Evolutionary conservation across 2,888 invertebrate species (phyloP), one percentile per base, ranked within the genome.

Genomic region (Boloria euphrosyne): DNA sequence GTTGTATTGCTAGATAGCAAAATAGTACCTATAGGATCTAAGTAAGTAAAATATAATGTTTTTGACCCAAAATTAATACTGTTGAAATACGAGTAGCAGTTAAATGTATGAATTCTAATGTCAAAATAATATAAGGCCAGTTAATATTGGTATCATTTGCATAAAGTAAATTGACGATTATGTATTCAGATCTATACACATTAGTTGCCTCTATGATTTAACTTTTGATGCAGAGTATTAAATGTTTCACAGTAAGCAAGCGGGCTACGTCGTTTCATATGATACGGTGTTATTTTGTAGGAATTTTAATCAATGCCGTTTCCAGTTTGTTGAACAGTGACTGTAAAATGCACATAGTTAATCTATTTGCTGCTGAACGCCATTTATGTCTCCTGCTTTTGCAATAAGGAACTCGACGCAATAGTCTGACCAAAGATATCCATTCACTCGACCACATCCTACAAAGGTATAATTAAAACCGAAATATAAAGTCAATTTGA

Each of bases 351-450:
- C 59, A 71, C 69, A 67, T 73, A 71, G 52, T 66, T 68, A 69
- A 71, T 71, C 65, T 67, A 69, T 65, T 65, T 63, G 68, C 58
- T 60, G 71, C 74, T 74, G 77, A 73, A 73, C 74, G 70, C 82
- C 81, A 80, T 83, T 83, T 84, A 82, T 61, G 78, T 78, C 78
- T 65, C 68, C 74, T 70, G 71, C 74, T 82, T 80, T 73, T 73
- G 83, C 80, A 84, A 83, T 78, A 79, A 77, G 79, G 79, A 82
- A 83, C 78, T 74, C 68, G 71, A 66, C 68, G 73, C 73, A 73
- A 74, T 67, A 68, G 55, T 68, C 44, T 60, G 66, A 68, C 65
- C 65, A 64, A 44, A 64, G 55, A 69, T 70, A 68, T 70, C 69
- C 69, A 71, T 70, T 73, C 70, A 69, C 69, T 66, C 66, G 67